Conservation (phyloP, 2,888 invertebrate genomes). For the Teleogryllus oceanicus region DNA sequence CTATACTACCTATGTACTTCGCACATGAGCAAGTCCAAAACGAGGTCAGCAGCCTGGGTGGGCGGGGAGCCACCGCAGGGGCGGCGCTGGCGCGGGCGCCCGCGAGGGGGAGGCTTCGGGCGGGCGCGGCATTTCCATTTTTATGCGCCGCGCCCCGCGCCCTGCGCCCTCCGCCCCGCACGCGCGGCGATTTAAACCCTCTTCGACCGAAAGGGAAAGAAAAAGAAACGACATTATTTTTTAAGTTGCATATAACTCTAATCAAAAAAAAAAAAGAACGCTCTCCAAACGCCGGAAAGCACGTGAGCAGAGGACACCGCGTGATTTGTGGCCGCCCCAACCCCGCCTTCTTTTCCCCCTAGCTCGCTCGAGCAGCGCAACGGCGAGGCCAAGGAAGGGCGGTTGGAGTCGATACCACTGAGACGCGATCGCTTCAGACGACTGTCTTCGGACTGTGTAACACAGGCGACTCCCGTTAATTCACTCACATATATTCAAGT, state of each 20-base stretch:
- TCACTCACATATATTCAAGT: no score
- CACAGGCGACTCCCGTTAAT: no score
- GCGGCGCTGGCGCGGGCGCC: no score
- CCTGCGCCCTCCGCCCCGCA: not conserved
- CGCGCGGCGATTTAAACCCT: not conserved
- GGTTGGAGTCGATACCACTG: no score
- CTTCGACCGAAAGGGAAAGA: not conserved
- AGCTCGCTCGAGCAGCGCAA: not conserved
- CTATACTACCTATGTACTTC: no score
- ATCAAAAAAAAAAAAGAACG: not conserved
- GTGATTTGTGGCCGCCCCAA: not conserved
- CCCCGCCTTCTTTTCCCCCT: no score
- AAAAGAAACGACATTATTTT: conserved; percentile 5
- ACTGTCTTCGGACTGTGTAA: no score
- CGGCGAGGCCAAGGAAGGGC: not conserved
- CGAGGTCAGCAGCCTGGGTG: no score
- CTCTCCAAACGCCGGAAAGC: not conserved
- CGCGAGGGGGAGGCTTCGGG: no score
- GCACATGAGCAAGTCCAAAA: no score
- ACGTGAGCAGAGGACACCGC: not conserved
- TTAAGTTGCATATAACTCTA: conserved; percentile 2
- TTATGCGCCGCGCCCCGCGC: not conserved
- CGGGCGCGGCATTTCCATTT: not conserved
- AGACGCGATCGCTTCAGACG: no score
- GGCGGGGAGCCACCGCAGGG: no score